phyloP scores from a whole-genome alignment of 1,140 invertebrate genomes.

The Bombus polaris region DNA sequence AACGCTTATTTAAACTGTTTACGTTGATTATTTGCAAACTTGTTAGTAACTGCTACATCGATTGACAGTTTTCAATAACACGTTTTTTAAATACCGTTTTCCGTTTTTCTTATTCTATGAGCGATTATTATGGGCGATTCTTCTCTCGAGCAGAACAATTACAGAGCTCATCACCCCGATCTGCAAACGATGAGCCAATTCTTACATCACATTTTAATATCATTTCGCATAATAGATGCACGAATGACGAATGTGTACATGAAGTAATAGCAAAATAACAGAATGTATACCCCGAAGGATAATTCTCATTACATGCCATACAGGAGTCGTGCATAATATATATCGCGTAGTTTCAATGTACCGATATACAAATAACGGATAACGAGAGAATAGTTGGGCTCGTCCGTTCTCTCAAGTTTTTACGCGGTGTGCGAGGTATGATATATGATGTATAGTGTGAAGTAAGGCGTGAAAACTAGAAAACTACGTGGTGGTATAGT shows the following conservation, averaged over 20 bases:
- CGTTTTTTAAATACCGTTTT: not conserved
- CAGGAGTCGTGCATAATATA: not conserved
- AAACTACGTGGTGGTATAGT: not conserved
- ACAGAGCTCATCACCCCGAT: not conserved
- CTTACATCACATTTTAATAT: not conserved
- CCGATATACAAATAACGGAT: not conserved
- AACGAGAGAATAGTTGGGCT: not conserved
- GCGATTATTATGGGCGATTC: no score
- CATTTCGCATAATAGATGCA: not conserved
- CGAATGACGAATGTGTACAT: not conserved
- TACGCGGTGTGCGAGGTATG: not conserved
- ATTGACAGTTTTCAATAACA: not conserved
- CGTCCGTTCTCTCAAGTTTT: not conserved
- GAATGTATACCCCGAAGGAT: not conserved
- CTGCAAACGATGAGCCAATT: not conserved
- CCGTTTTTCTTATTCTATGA: no score
- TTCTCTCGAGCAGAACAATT: not conserved
- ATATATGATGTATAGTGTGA: not conserved
- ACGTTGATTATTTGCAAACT: not conserved
- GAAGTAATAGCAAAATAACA: not conserved
- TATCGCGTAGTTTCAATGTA: not conserved
- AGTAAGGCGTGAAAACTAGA: constrained; percentile 1
- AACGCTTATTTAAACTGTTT: not conserved
- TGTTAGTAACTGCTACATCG: not conserved
- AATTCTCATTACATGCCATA: not conserved